Evolutionary conservation across 2,113 vertebrate genomes (phyloP), one percentile per base, ranked within the genome.

Genomic region (Anhinga anhinga): DNA sequence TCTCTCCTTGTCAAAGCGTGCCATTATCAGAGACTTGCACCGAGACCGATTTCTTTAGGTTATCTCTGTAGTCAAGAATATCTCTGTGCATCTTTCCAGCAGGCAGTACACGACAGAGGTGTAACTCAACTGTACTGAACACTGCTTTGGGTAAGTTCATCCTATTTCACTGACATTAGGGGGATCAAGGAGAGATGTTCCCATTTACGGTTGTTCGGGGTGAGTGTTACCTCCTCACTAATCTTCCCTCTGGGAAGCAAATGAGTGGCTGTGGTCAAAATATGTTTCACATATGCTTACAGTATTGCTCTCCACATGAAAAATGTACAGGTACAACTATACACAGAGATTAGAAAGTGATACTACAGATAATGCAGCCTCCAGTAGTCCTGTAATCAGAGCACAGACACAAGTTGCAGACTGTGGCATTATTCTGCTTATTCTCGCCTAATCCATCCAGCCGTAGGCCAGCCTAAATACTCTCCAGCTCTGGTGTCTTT

Each of bases 21-120:
- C 13, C 11, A 0, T 11, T 29, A 11, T 7, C 2, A 3, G 42
- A 25, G 36, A 16, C 49, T 45, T 26, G 5, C 2, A 0, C 44
- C 11, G n/a, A 34, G 32, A 13, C 26, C 13, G n/a, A 34, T 40
- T 44, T 38, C 19, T 78, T 20, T 10, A 36, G 2, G 0, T 42
- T 15, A 3, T n/a, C 32, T 36, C 52, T 6, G 1, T 11, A 27
- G 11, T 32, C 30, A 34, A 30, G 72, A 56, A 3, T 4, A 8
- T 49, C 49, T 62, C 58, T 8, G 1, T 5, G 29, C 25, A 8
- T 20, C 56, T 22, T 18, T 34, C 27, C 62, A 47, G 13, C 30
- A 36, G 44, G 74, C n/a, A 49, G 50, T 4, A 12, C 10, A 1
- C 5, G 45, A 8, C 30, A 36, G 36, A 30, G 34, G 12, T 49